Evolutionary conservation across 37 sponge, comb jelly and placozoan species (phyloP).

Genomic region (Aplysina aerophoba): DNA sequence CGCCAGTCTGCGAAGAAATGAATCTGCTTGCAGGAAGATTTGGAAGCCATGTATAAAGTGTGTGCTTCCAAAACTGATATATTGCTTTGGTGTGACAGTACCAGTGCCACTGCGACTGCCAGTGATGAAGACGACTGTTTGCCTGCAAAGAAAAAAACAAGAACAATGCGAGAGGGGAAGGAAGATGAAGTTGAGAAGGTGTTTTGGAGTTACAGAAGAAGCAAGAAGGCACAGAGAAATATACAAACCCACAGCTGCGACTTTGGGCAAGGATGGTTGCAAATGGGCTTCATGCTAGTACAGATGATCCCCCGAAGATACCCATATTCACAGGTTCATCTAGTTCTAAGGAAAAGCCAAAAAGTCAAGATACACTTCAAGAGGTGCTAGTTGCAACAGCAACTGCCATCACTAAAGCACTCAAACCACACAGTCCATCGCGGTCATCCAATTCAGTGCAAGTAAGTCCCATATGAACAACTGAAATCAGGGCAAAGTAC

Average conservation of each 20-base stretch:
- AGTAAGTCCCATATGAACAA: not conserved
- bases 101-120: not conserved
- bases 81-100: slow-evolving; percentile 42
- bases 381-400: slow-evolving; percentile 31
- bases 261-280: slow-evolving; percentile 47
- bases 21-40: slow-evolving; percentile 25
- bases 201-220: slow-evolving; percentile 15
- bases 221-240: slow-evolving; percentile 4
- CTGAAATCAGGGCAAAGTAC: slow-evolving; percentile 21
- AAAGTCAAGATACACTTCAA: slow-evolving; percentile 13
- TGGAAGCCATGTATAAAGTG: slow-evolving; percentile 28
- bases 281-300: slow-evolving; percentile 25
- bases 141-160: not conserved
- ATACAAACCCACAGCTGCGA: slow-evolving; percentile 33
- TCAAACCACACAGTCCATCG: not conserved
- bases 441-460: not conserved
- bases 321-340: slow-evolving; percentile 28
- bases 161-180: slow-evolving; percentile 13
- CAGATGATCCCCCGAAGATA: slow-evolving; percentile 33
- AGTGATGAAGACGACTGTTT: not conserved
- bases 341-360: slow-evolving; percentile 5
- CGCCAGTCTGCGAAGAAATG: slow-evolving; percentile 31
- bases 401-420: slow-evolving; percentile 19
- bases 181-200: slow-evolving; percentile 38
- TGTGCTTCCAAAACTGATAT: not conserved